Evolutionary conservation across 1,140 invertebrate species (phyloP).

Genomic region (Drosophila persimilis): DNA sequence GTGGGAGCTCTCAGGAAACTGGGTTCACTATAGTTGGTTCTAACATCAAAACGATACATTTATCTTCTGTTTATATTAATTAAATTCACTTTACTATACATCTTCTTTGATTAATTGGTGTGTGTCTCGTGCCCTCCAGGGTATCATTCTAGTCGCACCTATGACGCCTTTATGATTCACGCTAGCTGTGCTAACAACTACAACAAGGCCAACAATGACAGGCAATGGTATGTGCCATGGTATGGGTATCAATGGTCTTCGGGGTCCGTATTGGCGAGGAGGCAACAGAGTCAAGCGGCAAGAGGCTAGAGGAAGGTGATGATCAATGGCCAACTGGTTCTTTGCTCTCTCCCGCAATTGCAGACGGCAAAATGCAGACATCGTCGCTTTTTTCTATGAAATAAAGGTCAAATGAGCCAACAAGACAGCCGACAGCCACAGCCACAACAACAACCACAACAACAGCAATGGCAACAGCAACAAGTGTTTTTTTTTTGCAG

Average conservation of each 20-base stretch:
- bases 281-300: neutral
- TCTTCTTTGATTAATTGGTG: neutral
- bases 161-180: neutral
- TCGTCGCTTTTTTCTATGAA: constrained; percentile 59
- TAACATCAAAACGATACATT: too few species aligned
- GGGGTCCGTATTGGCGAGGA: constrained; percentile 12
- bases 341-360: constrained; percentile 63
- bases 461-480: constrained; percentile 39
- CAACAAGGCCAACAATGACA: constrained; percentile 67
- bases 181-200: constrained; percentile 29
- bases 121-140: constrained; percentile 10
- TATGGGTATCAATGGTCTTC: constrained; percentile 34
- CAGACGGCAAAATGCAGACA: constrained; percentile 69
- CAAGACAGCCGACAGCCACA: constrained; percentile 41
- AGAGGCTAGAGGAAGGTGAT: constrained; percentile 23
- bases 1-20: neutral
- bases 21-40: neutral
- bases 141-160: constrained; percentile 10
- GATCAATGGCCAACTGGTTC: constrained; percentile 73
- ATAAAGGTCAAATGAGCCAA: constrained; percentile 67
- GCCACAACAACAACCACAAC: constrained; percentile 19
- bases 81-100: too few species aligned
- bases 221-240: constrained; percentile 23
- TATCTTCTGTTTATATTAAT: too few species aligned
- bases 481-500: constrained; percentile 58